Base-by-base conservation (phyloP, 2,113 vertebrate species). In the Etheostoma spectabile region DNA sequence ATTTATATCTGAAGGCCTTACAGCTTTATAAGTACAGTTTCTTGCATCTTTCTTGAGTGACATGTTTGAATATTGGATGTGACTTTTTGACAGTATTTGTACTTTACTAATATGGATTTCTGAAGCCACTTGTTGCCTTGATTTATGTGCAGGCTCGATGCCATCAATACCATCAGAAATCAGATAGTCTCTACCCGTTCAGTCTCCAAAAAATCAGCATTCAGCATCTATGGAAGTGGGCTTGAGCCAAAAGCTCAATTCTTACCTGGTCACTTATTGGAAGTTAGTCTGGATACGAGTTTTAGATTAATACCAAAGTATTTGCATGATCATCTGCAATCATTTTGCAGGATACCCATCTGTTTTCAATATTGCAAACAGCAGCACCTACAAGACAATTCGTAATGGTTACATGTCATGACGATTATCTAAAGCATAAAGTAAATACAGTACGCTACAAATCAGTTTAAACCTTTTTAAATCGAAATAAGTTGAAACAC, bases 61-160 rank as follows among this genome's bases (percentile, higher is more conserved):
- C 60, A 64, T n/a, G 59, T 56, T 68, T 35, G 49, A 62, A 72
- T 38, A 55, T 49, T n/a, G 8, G 27, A 4, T 57, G 46, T 82
- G 76, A 52, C 70, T 61, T 22, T 6, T 33, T 68, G 24, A n/a
- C 48, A 5, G n/a, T 38, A 33, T 48, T 46, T 68, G 18, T 57
- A 5, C 21, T 79, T 79, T 52, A 61, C 18, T 30, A 38, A 70
- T 45, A 86, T 86, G 49, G 79, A 79, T 87, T 74, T 70, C 30
- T 62, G 21, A 49, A 78, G 46, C 55, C 68, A 66, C 73, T 55
- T 55, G 33, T 81, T 71, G 24, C 33, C 57, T 35, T 35, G 22
- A 15, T 76, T 63, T 53, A 53, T 72, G 21, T 46, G 22, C 33
- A 45, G 53, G 14, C n/a, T 76, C 52, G 1, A 85, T 86, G 60